Evolutionary conservation across 2,888 invertebrate genomes (phyloP).

Genomic region (Plebejus argus): DNA sequence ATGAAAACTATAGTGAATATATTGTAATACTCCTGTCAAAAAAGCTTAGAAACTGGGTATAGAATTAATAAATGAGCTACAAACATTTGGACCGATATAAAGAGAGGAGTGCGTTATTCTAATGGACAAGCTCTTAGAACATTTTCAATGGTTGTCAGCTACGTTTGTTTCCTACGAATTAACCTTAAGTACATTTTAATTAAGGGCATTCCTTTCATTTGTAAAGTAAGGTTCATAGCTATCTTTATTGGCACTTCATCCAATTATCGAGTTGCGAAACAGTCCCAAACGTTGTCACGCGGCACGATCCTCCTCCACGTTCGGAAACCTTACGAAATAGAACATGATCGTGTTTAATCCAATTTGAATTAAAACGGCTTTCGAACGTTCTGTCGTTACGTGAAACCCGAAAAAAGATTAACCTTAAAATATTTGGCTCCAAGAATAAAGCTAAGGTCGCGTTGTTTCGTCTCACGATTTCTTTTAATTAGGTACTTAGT

Average conservation of each 20-base stretch:
- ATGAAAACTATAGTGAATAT: no score
- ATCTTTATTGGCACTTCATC: slow-evolving; percentile 3
- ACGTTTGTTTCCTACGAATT: not conserved
- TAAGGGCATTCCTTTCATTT: not conserved
- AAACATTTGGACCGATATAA: no score
- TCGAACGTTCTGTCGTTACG: slow-evolving; percentile 24
- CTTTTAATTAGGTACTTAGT: not conserved
- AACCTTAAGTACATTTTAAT: not conserved
- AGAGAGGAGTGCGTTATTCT: no score
- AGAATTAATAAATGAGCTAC: no score
- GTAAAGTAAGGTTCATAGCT: not conserved
- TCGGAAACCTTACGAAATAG: slow-evolving; percentile 34
- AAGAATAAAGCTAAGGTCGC: slow-evolving; percentile 20
- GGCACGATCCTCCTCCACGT: slow-evolving; percentile 11
- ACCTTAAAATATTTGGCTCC: slow-evolving; percentile 25
- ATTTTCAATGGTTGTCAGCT: not conserved
- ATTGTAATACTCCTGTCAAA: no score
- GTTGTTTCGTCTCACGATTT: slow-evolving; percentile 5
- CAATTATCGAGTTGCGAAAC: slow-evolving; percentile 24
- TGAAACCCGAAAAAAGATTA: slow-evolving; percentile 33
- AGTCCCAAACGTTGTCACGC: slow-evolving; percentile 14
- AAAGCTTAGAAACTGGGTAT: no score
- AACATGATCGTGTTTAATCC: slow-evolving; percentile 31
- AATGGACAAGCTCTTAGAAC: not conserved
- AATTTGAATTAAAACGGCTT: slow-evolving; percentile 30